Base-by-base conservation (phyloP, 2,888 invertebrate genomes). In the Ennomos fuscantarius region DNA sequence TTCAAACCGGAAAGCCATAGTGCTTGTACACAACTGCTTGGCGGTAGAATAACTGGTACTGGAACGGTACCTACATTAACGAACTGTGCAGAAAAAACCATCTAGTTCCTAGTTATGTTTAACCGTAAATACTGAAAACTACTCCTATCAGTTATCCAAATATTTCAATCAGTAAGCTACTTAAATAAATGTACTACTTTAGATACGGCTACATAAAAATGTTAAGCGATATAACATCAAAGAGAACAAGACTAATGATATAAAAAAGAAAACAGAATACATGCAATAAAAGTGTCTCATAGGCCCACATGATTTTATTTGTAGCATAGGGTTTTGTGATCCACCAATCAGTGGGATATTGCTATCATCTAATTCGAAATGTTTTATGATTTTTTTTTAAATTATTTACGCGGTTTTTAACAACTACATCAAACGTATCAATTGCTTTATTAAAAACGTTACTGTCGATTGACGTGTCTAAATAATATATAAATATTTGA, bases 181-280 rank as follows among this genome's bases (percentile, higher is more conserved):
- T 78, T 82, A 81, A 70, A 81, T 77, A 81, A 78, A 73, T 53
- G 60, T 63, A 66, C 70, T 74, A 70, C 71, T 76, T 75, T 69
- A 74, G 74, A 82, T 81, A 80, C 77, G 79, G 75, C 77, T 81
- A 73, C 78, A 84, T 82, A 84, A 87, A 86, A 89, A 86, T 81
- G 79, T 82, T 85, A 70, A 69, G 72, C 82, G 81, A 88, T 87
- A 81, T 78, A 86, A 89, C 86, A 86, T 90, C 90, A 90, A 91
- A 91, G 86, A 72, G 60, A 72, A 72, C 79, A 79, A 84, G 83
- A 88, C 78, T 85, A 85, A 90, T 87, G 84, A 81, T 81, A 87
- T 86, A 84, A 82, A 85, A 83, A 87, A 86, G 83, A 87, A 84
- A 88, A 85, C 83, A 78, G 82, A 82, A 82, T 82, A 82, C 81